Evolutionary conservation across 2,113 vertebrate genomes (phyloP).

Genomic region (Hypomesus transpacificus): DNA sequence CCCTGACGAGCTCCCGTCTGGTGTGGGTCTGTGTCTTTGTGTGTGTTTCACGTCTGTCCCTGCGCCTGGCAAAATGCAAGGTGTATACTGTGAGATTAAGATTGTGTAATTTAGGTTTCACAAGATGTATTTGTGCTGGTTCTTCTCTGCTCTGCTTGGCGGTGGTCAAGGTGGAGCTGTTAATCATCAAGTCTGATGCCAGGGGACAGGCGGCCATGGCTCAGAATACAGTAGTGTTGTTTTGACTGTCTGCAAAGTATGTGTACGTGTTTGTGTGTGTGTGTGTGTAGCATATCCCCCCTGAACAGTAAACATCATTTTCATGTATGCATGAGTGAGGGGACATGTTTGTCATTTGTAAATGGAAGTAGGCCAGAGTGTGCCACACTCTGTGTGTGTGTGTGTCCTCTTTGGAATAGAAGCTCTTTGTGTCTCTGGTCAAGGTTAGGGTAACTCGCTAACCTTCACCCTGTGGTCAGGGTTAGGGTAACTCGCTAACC

Average conservation of each 20-base stretch:
- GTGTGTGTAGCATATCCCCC: constrained; percentile 9
- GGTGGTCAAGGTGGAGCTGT: constrained; percentile 55
- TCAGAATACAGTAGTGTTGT: constrained; percentile 6
- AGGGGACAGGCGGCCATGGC: constrained; percentile 14
- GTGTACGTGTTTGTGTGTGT: background rate
- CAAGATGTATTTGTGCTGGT: constrained; percentile 7
- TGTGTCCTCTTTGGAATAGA: background rate
- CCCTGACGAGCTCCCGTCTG: no score
- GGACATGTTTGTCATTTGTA: background rate
- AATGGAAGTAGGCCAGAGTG: background rate
- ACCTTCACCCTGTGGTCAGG: no score
- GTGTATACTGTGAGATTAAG: constrained; percentile 17
- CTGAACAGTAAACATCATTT: constrained; percentile 5
- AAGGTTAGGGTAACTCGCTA: no score
- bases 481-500: no score
- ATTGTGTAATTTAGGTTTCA: background rate
- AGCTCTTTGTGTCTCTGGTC: no score
- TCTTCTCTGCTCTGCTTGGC: constrained; percentile 35
- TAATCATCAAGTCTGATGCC: no score
- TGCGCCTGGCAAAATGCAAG: constrained; percentile 24
- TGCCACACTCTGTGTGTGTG: background rate
- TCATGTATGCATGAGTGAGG: background rate
- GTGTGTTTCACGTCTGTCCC: constrained; percentile 29
- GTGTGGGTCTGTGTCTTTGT: constrained; percentile 24
- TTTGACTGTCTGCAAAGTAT: constrained; percentile 16